A percentile compares a stretch with the other conserved stretches of the same genome.
These are phyloP conservation scores for Sebastes taczanowskii DNA, from an alignment of 2,797 vertebrate species.

Conservation along the genomic window DNA sequence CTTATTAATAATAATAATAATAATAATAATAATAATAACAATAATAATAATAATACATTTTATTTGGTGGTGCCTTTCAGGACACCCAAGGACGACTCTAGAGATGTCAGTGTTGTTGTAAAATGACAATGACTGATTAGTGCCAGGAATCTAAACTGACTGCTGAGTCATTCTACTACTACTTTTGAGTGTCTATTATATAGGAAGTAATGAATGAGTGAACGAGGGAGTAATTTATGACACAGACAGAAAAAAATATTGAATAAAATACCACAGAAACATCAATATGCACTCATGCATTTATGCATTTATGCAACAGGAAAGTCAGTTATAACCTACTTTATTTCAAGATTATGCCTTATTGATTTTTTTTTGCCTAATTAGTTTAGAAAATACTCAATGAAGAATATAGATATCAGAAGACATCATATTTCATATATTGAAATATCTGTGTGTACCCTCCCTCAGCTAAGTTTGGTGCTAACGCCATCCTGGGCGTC, in stretches of 20 bases:
- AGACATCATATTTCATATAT: not conserved
- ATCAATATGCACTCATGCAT: not conserved
- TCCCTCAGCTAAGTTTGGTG: constrained; percentile 94
- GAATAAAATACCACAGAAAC: not conserved
- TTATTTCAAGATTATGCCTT: not conserved
- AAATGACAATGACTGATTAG: not conserved
- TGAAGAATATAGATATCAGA: not conserved
- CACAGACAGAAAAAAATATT: not conserved
- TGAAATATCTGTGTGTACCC: constrained; percentile 3
- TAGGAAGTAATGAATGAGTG: not conserved
- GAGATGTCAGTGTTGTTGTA: not conserved
- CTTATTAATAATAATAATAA: too few species aligned
- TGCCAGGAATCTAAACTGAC: too few species aligned
- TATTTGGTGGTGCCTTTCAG: too few species aligned
- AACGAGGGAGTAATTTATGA: not conserved
- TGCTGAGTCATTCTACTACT: too few species aligned
- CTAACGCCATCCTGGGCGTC: constrained; percentile 97
- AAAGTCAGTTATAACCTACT: not conserved
- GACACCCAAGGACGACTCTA: not conserved
- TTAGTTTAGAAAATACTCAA: not conserved
- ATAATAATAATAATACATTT: too few species aligned
- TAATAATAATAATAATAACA: too few species aligned
- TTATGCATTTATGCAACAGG: not conserved
- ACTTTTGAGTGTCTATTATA: not conserved
- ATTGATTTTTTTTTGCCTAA: not conserved